Evolutionary conservation across 2,113 vertebrate species (phyloP).

Genomic region (Xenopus borealis): DNA sequence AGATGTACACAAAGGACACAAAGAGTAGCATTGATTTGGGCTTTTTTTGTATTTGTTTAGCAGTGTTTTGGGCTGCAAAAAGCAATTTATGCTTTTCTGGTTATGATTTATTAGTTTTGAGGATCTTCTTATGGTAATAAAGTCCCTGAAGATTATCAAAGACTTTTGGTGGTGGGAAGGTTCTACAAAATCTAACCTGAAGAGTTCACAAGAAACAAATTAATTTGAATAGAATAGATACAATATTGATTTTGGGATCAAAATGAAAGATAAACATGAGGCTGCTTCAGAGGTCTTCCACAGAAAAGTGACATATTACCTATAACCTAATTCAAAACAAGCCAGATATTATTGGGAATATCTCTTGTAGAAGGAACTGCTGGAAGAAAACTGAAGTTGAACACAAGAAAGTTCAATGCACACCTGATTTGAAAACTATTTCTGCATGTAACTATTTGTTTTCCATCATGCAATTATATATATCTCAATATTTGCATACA

Average conservation of each 20-base stretch:
- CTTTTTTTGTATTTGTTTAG: neutral
- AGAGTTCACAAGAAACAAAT: neutral
- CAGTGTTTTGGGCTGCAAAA: neutral
- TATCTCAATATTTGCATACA: neutral
- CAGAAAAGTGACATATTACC: neutral
- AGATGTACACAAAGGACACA: neutral
- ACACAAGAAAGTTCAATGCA: neutral
- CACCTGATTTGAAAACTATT: too few relatives aligned
- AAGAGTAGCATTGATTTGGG: neutral
- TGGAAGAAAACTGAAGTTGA: neutral
- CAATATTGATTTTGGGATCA: neutral
- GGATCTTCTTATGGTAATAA: neutral
- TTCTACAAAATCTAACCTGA: neutral
- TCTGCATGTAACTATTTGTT: too few relatives aligned
- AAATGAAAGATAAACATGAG: neutral
- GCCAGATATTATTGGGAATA: neutral
- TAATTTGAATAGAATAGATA: too few relatives aligned
- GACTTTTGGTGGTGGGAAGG: neutral
- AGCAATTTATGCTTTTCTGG: neutral
- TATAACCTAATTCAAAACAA: neutral
- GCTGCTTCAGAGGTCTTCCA: conserved; percentile 10
- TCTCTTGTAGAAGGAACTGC: neutral
- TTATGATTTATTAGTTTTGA: neutral
- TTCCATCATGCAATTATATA: neutral
- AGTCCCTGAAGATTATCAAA: neutral